Evolutionary conservation across 2,113 vertebrate species (phyloP), one percentile per base, ranked within the genome.

Genomic region (Pimephales promelas): DNA sequence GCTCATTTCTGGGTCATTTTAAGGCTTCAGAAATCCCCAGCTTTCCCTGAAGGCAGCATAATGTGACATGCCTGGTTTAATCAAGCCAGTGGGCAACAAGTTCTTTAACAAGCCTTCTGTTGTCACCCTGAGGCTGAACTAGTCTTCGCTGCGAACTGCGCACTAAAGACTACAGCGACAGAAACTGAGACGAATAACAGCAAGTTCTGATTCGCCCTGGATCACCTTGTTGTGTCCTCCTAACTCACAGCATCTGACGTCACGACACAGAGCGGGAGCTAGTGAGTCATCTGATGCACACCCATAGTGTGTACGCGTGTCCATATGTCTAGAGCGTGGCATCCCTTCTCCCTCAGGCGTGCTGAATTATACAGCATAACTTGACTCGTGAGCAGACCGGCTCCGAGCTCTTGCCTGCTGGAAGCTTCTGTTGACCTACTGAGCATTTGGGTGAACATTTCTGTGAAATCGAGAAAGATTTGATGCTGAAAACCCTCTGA

Each of bases 1-100:
- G 34, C 75, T 61, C 45, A 16, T 78, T 61, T 78, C 76, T 78
- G 76, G 76, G 76, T 78, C 76, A 78, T 61, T 61, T 26, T 45
- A 20, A 76, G 49, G 72, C 61, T 31, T 71, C 72, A 82, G 28
- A 75, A 82, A 34, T 18, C 16, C 13, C 62, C 36, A 45, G 24
- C 24, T 40, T 22, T 10, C 34, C 34, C 70, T 57, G 45, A 62
- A 56, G 57, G 56, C 70, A 34, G 26, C 64, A 77, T 77, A 47
- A 85, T 22, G 59, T 49, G 59, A 79, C 77, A 31, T 11, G 5
- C 40, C 18, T 22, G 20, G 52, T 31, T 26, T 85, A 40, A 14
- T 61, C 40, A 70, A 57, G 43, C 36, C 70, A 47, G 49, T 57
- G 22, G 14, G 49, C 31, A 62, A 68, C 62, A 36, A 59, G 52